Base-by-base conservation (phyloP, 2,797 vertebrate species). In the Denticeps clupeoides region DNA sequence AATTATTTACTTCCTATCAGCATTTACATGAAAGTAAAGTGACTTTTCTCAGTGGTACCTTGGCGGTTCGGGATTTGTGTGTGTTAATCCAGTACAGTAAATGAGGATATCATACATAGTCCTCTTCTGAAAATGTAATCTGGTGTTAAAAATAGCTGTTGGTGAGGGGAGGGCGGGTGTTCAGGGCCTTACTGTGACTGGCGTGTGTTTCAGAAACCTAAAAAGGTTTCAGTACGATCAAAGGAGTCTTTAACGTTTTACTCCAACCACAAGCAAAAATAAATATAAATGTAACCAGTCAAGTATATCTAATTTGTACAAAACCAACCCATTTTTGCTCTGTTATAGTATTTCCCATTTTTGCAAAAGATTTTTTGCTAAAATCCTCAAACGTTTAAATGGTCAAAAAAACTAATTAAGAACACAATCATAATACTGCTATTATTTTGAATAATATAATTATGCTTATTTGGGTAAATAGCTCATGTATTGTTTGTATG, bases 131-230 rank as follows among this genome's bases (percentile, higher is more conserved):
- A 62, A 66, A 62, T 51, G 58, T 64, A 54, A 64, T 65, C 59
- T 61, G n/a, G 10, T 54, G 73, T 27, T 84, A 82, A 78, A 83
- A 84, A 86, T 85, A 85, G 66, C 51, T 45, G 45, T 60, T 57
- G 70, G 59, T 73, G 74, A 69, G 72, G 72, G 72, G 62, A 62
- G 58, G 56, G 67, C 59, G 71, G 72, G 57, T 55, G n/a, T n/a
- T n/a, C n/a, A n/a, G n/a, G n/a, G n/a, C n/a, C n/a, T n/a, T n/a
- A n/a, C n/a, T n/a, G n/a, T n/a, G n/a, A n/a, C 63, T 58, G 29
- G 53, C 54, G 52, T 25, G 60, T 65, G 32, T 58, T 78, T 37
- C 12, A 70, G 72, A 43, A 75, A 43, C 79, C 73, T 79, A 81
- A 82, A 83, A 82, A 74, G 78, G 79, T 71, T 67, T 75, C 71